Evolutionary conservation across 1,140 invertebrate genomes (phyloP), one percentile per base, ranked within the genome.

Genomic region (Dinoponera quadriceps): DNA sequence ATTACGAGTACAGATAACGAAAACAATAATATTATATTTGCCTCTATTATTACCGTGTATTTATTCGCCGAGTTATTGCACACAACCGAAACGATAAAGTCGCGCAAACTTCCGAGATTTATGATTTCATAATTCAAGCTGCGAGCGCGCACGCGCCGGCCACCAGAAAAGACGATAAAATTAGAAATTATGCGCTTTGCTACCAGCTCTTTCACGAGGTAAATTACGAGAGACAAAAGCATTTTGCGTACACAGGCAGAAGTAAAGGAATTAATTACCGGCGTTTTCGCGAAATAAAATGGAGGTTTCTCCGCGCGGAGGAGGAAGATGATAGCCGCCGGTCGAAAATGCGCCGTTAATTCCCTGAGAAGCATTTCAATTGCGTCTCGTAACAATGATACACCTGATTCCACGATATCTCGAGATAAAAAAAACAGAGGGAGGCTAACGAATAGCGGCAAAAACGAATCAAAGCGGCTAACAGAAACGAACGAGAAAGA

Each of bases 101-200:
- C 54, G 44, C 74, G 62, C 9, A 66, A 77, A 54, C 74, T 54
- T 66, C 2, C 54, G 27, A 66, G 54, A 77, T 66, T 77, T 77
- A 77, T 3, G 60, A 66, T 54, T 77, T 77, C 54, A 66, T 77
- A 77, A 54, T 66, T 77, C 62, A 77, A 77, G 48, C 18, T 38
- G 29, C 14, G 33, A 7, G 33, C 38, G 38, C 38, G 38, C 51
- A 22, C 49, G n/a, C n/a, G 11, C n/a, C 25, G 18, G 60, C 62
- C 44, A 49, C 48, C 20, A 66, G 25, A 75, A 14, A n/a, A 29
- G 16, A 66, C 60, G 73, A 77, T 77, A 77, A 77, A 77, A 77
- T 77, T 77, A 77, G 60, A 77, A 77, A 65, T 77, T 77, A 77
- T 57, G 48, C 55, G 59, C 71, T 74, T 74, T 74, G 38, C 55